These are phyloP conservation scores for Synchiropus splendidus DNA, from an alignment of 2,113 vertebrate genomes.

Conservation along the genomic window DNA sequence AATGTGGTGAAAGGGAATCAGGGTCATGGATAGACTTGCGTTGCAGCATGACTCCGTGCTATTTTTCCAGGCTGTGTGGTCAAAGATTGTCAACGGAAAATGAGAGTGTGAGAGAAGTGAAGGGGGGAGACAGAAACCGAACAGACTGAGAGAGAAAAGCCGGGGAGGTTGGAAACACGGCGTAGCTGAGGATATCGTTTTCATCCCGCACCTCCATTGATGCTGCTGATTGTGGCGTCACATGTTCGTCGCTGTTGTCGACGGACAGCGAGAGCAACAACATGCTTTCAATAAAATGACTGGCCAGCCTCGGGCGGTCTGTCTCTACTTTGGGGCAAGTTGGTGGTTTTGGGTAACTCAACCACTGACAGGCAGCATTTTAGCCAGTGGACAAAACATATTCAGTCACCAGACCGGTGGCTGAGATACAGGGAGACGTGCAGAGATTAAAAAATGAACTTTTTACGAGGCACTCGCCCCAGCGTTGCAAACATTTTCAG, in stretches of 20 bases:
- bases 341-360: constrained; percentile 47
- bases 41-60: constrained; percentile 68
- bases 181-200: constrained; percentile 17
- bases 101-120: constrained; percentile 48
- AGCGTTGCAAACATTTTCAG: no score
- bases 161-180: constrained; percentile 18
- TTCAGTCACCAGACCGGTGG: constrained; percentile 31
- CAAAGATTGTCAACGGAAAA: constrained; percentile 66
- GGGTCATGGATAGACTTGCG: constrained; percentile 72
- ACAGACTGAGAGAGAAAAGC: constrained; percentile 10
- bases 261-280: constrained; percentile 27
- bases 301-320: constrained; percentile 24
- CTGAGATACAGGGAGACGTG: no score
- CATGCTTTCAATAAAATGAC: constrained; percentile 46
- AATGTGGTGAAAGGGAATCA: constrained; percentile 74
- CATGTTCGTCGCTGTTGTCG: constrained; percentile 17
- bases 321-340: constrained; percentile 36
- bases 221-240: constrained; percentile 27
- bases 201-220: constrained; percentile 19
- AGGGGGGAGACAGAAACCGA: constrained; percentile 40
- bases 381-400: constrained; percentile 42
- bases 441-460: no score
- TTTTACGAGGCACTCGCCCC: no score
- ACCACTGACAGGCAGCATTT: constrained; percentile 41
- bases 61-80: constrained; percentile 74